These are phyloP conservation scores for Theocolax elegans DNA, from an alignment of 1,140 invertebrate genomes.

Conservation along the genomic window DNA sequence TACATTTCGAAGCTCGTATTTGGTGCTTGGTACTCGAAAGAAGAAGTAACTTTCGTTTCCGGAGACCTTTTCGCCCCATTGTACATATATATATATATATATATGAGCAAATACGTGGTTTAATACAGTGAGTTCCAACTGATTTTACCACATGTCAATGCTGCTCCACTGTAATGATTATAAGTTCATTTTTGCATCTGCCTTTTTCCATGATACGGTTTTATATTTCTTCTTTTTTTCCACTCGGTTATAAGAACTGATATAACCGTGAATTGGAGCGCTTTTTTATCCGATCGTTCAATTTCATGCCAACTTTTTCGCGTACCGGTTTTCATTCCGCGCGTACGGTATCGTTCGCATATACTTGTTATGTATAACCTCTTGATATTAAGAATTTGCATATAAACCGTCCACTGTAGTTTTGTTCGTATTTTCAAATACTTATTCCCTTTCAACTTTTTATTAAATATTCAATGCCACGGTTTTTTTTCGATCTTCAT, in stretches of 20 bases:
- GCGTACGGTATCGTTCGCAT: conserved; percentile 33
- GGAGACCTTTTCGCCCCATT: neutral
- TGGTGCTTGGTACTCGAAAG: neutral
- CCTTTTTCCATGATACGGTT: too few relatives aligned
- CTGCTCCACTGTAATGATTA: conserved; percentile 12
- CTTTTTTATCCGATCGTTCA: conserved; percentile 35
- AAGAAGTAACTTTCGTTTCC: conserved; percentile 10
- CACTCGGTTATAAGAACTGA: conserved; percentile 7
- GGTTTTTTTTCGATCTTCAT: neutral
- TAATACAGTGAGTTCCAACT: conserved; percentile 9
- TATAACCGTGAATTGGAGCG: conserved; percentile 22
- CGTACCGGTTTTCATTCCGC: conserved; percentile 1
- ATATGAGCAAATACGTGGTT: neutral
- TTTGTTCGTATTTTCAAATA: conserved; percentile 44
- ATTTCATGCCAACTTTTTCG: conserved; percentile 25
- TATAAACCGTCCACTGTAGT: conserved; percentile 45
- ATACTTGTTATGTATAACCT: conserved; percentile 38
- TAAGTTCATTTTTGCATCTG: conserved; percentile 23
- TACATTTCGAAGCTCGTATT: conserved; percentile 11
- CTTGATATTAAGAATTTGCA: conserved; percentile 39
- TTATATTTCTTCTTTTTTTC: conserved; percentile 16
- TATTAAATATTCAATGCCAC: neutral
- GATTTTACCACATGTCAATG: conserved; percentile 27
- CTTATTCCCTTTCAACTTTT: too few relatives aligned
- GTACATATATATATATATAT: neutral